phyloP scores from a whole-genome alignment of 2,888 invertebrate genomes.

The Achlya flavicornis region DNA sequence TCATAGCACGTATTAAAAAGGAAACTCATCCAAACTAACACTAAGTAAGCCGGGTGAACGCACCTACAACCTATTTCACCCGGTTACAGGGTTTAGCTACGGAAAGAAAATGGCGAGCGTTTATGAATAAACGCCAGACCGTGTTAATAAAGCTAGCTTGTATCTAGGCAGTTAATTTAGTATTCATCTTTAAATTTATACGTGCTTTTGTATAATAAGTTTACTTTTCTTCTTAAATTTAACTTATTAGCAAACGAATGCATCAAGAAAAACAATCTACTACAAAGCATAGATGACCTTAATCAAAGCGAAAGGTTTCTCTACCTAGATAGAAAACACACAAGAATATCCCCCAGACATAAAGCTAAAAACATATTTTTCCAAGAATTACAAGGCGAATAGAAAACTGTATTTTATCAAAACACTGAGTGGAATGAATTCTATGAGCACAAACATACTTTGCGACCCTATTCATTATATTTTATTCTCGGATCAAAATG shows the following conservation, averaged over 20 bases:
- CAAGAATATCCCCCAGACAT: background rate
- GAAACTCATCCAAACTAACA: constrained; percentile 48
- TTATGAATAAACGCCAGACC: constrained; percentile 55
- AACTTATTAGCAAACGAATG: no score
- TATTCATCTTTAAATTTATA: background rate
- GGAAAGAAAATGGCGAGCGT: constrained; percentile 55
- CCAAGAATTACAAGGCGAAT: background rate
- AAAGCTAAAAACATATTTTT: background rate
- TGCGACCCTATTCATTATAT: background rate
- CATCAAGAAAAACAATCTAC: no score
- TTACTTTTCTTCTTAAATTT: background rate
- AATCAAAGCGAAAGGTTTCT: no score
- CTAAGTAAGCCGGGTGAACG: constrained; percentile 47
- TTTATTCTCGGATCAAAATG: background rate
- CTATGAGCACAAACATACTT: background rate
- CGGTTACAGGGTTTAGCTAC: constrained; percentile 32
- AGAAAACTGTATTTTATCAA: constrained; percentile 8
- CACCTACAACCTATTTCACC: constrained; percentile 46
- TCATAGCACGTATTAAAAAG: constrained; percentile 43
- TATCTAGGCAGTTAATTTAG: constrained; percentile 25
- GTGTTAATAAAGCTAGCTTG: constrained; percentile 52
- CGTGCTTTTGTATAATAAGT: background rate
- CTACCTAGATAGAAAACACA: background rate
- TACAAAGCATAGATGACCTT: no score
- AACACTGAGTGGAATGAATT: background rate